Evolutionary conservation across 2,888 invertebrate genomes (phyloP).

Genomic region (Pogonocherus hispidulus): DNA sequence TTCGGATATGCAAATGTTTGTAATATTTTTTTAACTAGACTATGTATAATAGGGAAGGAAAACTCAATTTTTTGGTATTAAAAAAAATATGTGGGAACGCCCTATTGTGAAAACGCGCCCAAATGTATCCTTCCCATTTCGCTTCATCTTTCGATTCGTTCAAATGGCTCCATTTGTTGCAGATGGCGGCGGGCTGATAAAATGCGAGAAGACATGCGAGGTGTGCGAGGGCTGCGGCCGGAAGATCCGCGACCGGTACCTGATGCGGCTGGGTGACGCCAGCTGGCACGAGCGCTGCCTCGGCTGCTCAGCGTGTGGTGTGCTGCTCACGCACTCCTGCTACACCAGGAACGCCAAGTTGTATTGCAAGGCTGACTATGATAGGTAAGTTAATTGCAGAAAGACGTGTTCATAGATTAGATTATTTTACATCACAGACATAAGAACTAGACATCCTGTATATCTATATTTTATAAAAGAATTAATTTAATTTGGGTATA

Average conservation of each 20-base stretch:
- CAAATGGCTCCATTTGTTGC: constrained; percentile 48
- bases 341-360: constrained; percentile 94
- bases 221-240: constrained; percentile 96
- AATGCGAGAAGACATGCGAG: constrained; percentile 86
- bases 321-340: constrained; percentile 92
- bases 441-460: too few relatives aligned
- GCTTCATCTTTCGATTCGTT: neutral
- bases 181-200: constrained; percentile 72
- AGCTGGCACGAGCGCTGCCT: constrained; percentile 98
- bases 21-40: too few relatives aligned
- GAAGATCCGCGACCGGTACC: constrained; percentile 94
- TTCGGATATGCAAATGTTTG: too few relatives aligned
- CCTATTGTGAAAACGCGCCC: too few relatives aligned
- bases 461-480: too few relatives aligned
- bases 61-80: too few relatives aligned
- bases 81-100: too few relatives aligned
- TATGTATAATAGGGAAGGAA: too few relatives aligned
- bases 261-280: constrained; percentile 93
- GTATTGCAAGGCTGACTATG: constrained; percentile 98
- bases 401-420: too few relatives aligned
- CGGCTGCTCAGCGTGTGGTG: constrained; percentile 93
- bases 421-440: too few relatives aligned
- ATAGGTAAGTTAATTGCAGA: constrained; percentile 79
- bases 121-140: too few relatives aligned
- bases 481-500: too few relatives aligned